Base-by-base conservation (phyloP, 2,113 vertebrate species). In the Montifringilla adamsi region DNA sequence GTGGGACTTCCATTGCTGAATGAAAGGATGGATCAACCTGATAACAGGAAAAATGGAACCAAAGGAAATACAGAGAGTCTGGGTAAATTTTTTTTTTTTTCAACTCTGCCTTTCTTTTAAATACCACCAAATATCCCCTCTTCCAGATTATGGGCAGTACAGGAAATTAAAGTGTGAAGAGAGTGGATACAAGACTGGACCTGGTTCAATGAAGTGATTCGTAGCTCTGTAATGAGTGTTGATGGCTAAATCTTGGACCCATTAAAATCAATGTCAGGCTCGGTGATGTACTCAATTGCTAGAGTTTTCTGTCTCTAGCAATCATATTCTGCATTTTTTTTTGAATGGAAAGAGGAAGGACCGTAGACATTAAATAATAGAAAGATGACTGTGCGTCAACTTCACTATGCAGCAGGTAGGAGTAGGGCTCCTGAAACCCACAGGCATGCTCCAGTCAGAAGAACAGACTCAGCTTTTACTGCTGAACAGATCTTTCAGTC, bases 141-240 rank as follows among this genome's bases (percentile, higher is more conserved):
- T 92, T 82, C 76, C 53, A 95, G 44, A 60, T 84, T 84, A 75
- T 93, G 80, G 76, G 52, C 90, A 72, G 44, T 53, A 91, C 91
- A 95, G 96, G 91, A 97, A 97, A 95, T 96, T 96, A 96, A 97
- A 96, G 81, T 91, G 84, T 87, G 90, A 95, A 94, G 62, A 89
- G 49, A n/a, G 49, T 95, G 76, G 56, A 69, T 92, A 58, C 59
- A 95, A 75, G 68, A 64, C 52, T 88, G 72, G 67, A 84, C 56
- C 73, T 78, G 28, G 53, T 72, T 93, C 93, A 90, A 68, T 70
- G 60, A 72, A 41, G 23, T 94, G 90, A 94, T 84, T 93, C n/a
- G 33, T 81, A 64, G 33, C 46, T 90, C 52, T 92, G 24, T 88
- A 91, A 83, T 91, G 90, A 80, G 41, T 44, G 52, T 56, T 90